Evolutionary conservation across 2,113 vertebrate genomes (phyloP).

Genomic region (Corythaeola cristata): DNA sequence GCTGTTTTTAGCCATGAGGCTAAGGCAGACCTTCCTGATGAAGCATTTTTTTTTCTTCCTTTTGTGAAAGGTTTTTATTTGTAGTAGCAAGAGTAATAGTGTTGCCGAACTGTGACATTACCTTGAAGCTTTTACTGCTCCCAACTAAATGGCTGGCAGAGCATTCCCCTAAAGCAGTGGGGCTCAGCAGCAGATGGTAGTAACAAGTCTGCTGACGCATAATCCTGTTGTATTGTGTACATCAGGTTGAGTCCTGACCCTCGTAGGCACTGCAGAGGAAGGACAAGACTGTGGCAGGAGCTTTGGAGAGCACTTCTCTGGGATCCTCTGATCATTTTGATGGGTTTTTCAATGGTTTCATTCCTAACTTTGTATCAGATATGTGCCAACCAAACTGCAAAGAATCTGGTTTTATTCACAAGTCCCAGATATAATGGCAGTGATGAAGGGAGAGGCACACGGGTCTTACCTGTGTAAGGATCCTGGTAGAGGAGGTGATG

Average conservation of each 20-base stretch:
- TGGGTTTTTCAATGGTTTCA: background rate
- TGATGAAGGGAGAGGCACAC: background rate
- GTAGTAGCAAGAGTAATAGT: background rate
- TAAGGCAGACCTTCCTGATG: background rate
- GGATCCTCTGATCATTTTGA: background rate
- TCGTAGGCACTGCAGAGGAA: background rate
- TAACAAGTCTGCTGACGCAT: background rate
- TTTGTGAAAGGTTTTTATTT: background rate
- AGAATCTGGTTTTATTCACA: background rate
- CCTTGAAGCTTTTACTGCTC: background rate
- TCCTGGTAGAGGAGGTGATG: background rate
- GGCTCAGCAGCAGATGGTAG: background rate
- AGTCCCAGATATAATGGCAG: background rate
- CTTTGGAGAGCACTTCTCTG: background rate
- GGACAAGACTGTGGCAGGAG: background rate
- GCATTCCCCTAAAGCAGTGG: background rate
- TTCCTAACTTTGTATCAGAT: background rate
- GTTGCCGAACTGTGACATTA: background rate
- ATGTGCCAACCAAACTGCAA: background rate
- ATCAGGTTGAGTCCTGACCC: background rate
- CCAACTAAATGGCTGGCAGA: background rate
- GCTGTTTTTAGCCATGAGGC: background rate
- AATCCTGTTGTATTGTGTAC: background rate
- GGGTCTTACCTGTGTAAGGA: background rate
- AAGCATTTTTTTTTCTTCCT: background rate